These are phyloP conservation scores for Tinea trinotella DNA, from an alignment of 2,888 invertebrate genomes.

Conservation along the genomic window DNA sequence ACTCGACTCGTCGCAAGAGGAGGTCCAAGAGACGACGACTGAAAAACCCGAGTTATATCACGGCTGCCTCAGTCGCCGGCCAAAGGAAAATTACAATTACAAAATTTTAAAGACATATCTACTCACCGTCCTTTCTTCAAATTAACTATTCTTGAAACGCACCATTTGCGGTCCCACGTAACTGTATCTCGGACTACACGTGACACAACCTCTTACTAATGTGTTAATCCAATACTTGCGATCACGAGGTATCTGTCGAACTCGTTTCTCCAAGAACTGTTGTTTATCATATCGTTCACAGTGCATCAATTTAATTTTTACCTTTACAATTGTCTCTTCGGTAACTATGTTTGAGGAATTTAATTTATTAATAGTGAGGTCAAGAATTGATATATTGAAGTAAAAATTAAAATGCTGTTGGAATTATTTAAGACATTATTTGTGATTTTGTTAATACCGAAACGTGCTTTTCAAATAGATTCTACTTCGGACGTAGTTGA, in stretches of 20 bases:
- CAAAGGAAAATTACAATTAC: too few species aligned
- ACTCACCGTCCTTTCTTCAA: background rate
- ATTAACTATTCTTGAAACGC: background rate
- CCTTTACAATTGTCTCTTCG: too few species aligned
- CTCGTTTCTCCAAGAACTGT: slow-evolving; percentile 1
- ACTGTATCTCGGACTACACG: slow-evolving; percentile 1
- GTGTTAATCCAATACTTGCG: slow-evolving; percentile 14
- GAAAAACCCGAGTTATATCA: too few species aligned
- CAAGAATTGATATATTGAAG: too few species aligned
- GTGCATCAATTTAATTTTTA: too few species aligned
- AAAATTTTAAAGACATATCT: too few species aligned
- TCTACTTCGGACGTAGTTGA: background rate
- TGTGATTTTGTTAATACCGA: background rate
- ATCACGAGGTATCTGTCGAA: slow-evolving; percentile 8
- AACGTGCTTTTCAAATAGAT: background rate
- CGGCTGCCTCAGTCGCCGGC: too few species aligned
- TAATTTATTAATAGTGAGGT: too few species aligned
- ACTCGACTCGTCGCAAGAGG: too few species aligned
- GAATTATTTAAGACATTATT: background rate
- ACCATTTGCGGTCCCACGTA: slow-evolving; percentile 12
- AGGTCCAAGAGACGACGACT: too few species aligned
- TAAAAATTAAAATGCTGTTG: background rate
- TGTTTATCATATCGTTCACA: too few species aligned
- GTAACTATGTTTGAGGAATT: too few species aligned
- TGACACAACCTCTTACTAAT: slow-evolving; percentile 6